Conservation (phyloP, 2,113 vertebrate species). For the Zeus faber region DNA sequence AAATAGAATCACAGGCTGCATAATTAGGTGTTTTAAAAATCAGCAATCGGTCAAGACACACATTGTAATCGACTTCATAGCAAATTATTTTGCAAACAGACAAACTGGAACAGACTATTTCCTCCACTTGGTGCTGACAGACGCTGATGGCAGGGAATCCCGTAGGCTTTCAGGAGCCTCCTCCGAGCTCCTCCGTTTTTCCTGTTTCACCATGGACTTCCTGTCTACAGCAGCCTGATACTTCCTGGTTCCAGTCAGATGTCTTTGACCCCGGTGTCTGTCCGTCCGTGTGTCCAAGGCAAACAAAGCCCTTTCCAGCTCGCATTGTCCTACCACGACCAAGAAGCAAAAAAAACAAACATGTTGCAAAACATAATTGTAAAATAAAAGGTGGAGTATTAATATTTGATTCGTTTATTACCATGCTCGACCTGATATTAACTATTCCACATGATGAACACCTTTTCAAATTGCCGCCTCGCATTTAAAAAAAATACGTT, state of each 20-base stretch:
- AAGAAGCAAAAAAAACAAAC: slow-evolving; percentile 10
- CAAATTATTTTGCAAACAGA: background rate
- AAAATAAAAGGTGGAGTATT: slow-evolving; percentile 35
- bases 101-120: background rate
- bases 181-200: slow-evolving; percentile 46
- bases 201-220: slow-evolving; percentile 62
- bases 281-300: too few species aligned
- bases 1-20: background rate
- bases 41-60: background rate
- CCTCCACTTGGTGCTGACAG: slow-evolving; percentile 31
- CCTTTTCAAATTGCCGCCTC: slow-evolving; percentile 38
- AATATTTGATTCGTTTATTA: slow-evolving; percentile 64
- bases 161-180: slow-evolving; percentile 47
- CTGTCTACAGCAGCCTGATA: slow-evolving; percentile 58
- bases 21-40: background rate
- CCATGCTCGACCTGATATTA: slow-evolving; percentile 37
- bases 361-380: slow-evolving; percentile 28
- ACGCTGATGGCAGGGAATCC: slow-evolving; percentile 16
- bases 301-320: slow-evolving; percentile 9
- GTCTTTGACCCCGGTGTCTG: slow-evolving; percentile 57
- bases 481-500: slow-evolving; percentile 35
- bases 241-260: slow-evolving; percentile 63
- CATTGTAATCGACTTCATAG: too few species aligned
- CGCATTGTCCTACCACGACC: background rate
- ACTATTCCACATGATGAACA: slow-evolving; percentile 52